phyloP scores from a whole-genome alignment of 2,888 invertebrate species.

The Heliothis peltigera region DNA sequence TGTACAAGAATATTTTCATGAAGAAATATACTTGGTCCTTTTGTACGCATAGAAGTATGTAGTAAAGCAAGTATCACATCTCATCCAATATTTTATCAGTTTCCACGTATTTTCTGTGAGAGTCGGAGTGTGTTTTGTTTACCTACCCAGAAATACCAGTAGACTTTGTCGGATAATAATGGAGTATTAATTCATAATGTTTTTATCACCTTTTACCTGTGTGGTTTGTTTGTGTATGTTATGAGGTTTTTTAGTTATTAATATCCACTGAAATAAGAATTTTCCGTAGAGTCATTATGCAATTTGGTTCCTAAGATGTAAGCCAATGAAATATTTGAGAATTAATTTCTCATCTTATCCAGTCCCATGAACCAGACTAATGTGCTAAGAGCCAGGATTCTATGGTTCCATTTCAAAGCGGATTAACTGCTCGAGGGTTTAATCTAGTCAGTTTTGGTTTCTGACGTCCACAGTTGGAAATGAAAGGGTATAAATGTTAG shows the following conservation, averaged over 20 bases:
- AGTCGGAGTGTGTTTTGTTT: slow-evolving; percentile 33
- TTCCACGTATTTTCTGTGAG: slow-evolving; percentile 12
- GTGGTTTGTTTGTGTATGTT: slow-evolving; percentile 34
- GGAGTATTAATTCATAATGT: slow-evolving; percentile 9
- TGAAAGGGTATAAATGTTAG: neutral
- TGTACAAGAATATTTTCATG: neutral
- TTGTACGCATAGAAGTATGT: neutral
- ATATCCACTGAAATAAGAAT: too few species aligned
- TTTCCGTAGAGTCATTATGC: too few species aligned
- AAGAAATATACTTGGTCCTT: neutral
- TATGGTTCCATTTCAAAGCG: neutral
- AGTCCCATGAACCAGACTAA: neutral
- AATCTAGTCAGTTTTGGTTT: slow-evolving; percentile 4
- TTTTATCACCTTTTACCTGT: slow-evolving; percentile 13
- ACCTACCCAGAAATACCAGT: slow-evolving; percentile 35
- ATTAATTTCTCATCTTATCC: neutral
- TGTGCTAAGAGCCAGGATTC: neutral
- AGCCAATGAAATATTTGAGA: neutral
- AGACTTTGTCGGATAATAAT: slow-evolving; percentile 12
- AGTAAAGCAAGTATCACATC: slow-evolving; percentile 9
- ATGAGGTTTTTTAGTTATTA: neutral
- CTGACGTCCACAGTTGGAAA: neutral
- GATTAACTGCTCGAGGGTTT: slow-evolving; percentile 5
- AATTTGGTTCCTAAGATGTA: neutral
- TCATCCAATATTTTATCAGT: too few species aligned